Evolutionary conservation across 2,888 invertebrate species (phyloP), one percentile per base, ranked within the genome.

Genomic region (Dynastes grantii): DNA sequence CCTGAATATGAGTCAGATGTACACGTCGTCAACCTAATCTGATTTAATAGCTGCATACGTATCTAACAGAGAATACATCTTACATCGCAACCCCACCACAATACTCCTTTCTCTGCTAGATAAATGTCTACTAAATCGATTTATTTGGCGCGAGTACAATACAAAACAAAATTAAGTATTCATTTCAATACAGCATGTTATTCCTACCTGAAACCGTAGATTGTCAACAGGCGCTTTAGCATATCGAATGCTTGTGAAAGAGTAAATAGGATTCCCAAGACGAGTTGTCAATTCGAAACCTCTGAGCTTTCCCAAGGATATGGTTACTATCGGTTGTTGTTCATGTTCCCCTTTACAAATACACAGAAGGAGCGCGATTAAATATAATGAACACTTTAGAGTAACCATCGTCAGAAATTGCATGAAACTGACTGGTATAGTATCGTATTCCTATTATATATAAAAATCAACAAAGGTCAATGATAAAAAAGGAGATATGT

Each of bases 201-300:
- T 29, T 32, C 53, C 53, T 51, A 80, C 80, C 73, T 80, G 71
- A 73, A 80, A 80, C 40, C 80, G 73, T 1, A 80, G 49, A 8
- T 78, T 71, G 11, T 58, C 58, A 40, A 80, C 73, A n/a, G 80
- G 80, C 32, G 80, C 70, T 61, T 76, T 45, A 13, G 76, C 80
- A 37, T 76, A 80, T 29, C 78, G 78, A 27, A 80, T 53, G 27
- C 80, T 76, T 16, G 76, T 68, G 63, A 80, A 80, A n/a, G 78
- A 76, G 40, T 61, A 78, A 65, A 80, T 80, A 29, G 63, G 64
- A 9, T 78, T 78, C 8, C 76, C 78, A 49, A 70, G 32, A 29
- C 76, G 45, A 45, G 78, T 58, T 63, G 49, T 78, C 22, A 80
- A 55, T n/a, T 58, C 58, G 16, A 70, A 71, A 16, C 80, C 80